Base-by-base conservation (phyloP, 2,797 vertebrate species). In the Cossypha polioptera region DNA sequence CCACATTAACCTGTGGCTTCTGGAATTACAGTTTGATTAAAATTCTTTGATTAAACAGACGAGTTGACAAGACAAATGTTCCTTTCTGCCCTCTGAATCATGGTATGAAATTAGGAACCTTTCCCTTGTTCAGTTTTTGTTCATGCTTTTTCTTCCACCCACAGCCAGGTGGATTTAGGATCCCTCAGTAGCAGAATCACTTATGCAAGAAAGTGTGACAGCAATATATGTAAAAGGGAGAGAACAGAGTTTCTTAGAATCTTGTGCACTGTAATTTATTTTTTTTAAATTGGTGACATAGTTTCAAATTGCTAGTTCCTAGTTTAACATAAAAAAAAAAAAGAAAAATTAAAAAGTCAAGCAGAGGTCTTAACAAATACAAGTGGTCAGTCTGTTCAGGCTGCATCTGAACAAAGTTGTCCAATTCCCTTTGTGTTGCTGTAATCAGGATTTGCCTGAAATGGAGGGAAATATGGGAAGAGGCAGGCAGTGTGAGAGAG, bases 41-140 rank as follows among this genome's bases (percentile, higher is more conserved):
- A 92, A 53, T 79, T 85, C 43, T 92, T 87, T 85, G 83, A 89
- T 95, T 89, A 85, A 93, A 59, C 29, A 87, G 74, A 76, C 6
- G 12, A 86, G 11, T 76, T 82, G 80, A 63, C 77, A 83, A 74
- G 85, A 75, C 45, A 57, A 83, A 84, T 59, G 40, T 38, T 90
- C 40, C 26, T 78, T 4, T 7, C 31, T 57, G 73, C n/a, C 63
- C 33, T 69, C 19, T 76, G 79, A 83, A 88, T 77, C 0, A 0
- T 68, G 48, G 13, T 59, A 31, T 33, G 45, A 80, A 78, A 88
- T 88, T n/a, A 77, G 20, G 54, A 91, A n/a, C 47, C 54, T 88
- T 88, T 53, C 48, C 40, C 43, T 84, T 35, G 62, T 57, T 78
- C 31, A 16, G 10, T 47, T 86, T 84, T 88, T 9, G 0, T 45